Conservation (phyloP, 2,797 vertebrate genomes). For the Darevskia mixta region DNA sequence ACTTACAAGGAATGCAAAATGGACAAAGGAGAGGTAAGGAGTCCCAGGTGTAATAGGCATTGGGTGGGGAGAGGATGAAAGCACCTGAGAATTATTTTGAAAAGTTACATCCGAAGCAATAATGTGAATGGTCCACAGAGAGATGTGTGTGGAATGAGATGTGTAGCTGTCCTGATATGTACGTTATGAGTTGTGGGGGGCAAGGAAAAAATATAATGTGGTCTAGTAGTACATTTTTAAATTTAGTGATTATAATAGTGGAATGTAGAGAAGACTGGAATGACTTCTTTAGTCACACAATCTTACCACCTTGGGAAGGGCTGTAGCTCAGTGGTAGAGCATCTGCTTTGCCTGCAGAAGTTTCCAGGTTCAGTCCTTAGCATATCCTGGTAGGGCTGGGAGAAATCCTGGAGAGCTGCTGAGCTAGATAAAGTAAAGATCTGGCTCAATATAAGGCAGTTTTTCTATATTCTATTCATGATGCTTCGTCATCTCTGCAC, state of each 20-base stretch:
- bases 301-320: not conserved
- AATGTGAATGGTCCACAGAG: not conserved
- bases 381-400: no score
- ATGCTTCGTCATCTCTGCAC: not conserved
- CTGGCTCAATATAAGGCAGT: no score
- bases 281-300: not conserved
- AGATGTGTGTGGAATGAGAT: not conserved
- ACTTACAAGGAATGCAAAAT: not conserved
- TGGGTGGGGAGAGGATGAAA: not conserved
- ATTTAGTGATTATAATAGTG: no score
- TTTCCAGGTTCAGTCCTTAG: no score
- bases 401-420: no score
- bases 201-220: not conserved
- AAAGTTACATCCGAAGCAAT: not conserved
- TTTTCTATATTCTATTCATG: no score
- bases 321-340: no score
- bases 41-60: conserved; percentile 6
- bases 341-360: no score
- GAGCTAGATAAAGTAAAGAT: no score
- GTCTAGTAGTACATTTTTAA: not conserved
- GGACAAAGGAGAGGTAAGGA: conserved; percentile 8
- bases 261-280: not conserved
- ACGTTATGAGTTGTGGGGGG: not conserved
- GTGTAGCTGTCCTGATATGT: not conserved
- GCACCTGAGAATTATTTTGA: not conserved